Percentiles rank a stretch among this genome's conserved stretches.
Conservation (phyloP, 2,888 invertebrate genomes). For the Horisme vitalbata region DNA sequence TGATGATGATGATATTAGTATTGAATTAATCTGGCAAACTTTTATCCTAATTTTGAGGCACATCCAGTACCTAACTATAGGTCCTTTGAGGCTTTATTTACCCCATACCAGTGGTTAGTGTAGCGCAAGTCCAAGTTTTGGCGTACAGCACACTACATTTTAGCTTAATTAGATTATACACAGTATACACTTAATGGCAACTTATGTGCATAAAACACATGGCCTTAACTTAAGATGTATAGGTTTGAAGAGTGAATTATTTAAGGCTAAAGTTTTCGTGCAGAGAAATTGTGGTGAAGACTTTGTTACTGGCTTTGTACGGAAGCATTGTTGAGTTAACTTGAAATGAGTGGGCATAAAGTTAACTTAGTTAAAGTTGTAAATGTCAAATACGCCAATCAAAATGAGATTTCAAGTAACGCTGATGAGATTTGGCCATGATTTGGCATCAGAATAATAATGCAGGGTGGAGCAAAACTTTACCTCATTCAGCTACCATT, state of each 20-base stretch:
- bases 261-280: constrained; percentile 16
- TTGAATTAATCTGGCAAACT: too few relatives aligned
- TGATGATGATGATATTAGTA: too few relatives aligned
- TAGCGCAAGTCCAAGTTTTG: constrained; percentile 52
- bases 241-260: constrained; percentile 15
- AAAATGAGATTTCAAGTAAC: too few relatives aligned
- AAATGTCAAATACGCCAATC: too few relatives aligned
- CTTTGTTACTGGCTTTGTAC: not conserved
- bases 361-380: not conserved
- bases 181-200: constrained; percentile 24
- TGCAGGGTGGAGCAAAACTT: too few relatives aligned
- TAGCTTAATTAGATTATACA: constrained; percentile 59
- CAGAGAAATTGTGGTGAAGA: constrained; percentile 4
- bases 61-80: not conserved
- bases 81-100: constrained; percentile 31
- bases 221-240: constrained; percentile 16
- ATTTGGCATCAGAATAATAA: too few relatives aligned
- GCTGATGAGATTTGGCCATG: too few relatives aligned
- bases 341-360: not conserved
- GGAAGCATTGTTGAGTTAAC: not conserved
- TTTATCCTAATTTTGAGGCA: not conserved
- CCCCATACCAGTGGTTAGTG: constrained; percentile 50
- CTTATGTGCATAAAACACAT: constrained; percentile 19
- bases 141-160: constrained; percentile 52
- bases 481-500: too few relatives aligned